phyloP scores from a whole-genome alignment of 2,888 invertebrate species.

The Mythimna pallens region DNA sequence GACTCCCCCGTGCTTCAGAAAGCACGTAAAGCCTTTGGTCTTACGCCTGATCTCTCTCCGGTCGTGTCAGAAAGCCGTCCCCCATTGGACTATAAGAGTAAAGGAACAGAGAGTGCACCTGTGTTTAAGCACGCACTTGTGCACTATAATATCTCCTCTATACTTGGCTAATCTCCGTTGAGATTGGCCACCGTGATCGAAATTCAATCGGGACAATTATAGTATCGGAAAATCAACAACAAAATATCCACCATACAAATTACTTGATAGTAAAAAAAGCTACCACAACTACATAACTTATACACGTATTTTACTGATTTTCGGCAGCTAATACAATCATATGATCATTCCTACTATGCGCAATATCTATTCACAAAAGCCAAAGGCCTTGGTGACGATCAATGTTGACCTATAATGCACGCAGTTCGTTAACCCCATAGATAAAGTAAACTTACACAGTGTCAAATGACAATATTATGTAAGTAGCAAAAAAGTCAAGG shows the following conservation, averaged over 20 bases:
- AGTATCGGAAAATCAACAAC: not conserved
- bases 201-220: no score
- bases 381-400: not conserved
- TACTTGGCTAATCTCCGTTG: no score
- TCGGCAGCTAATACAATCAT: not conserved
- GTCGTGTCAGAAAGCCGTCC: no score
- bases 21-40: no score
- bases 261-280: no score
- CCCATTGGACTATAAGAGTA: no score
- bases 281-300: not conserved
- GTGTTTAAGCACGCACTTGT: no score
- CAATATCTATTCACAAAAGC: slow-evolving; percentile 11
- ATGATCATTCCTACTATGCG: not conserved
- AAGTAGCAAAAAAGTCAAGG: slow-evolving; percentile 19
- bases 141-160: no score
- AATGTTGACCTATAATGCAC: slow-evolving; percentile 4
- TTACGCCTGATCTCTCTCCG: no score
- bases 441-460: not conserved
- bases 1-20: no score
- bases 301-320: not conserved
- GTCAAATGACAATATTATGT: slow-evolving; percentile 7
- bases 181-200: no score
- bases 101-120: no score
- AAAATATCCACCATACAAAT: not conserved
- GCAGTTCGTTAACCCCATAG: slow-evolving; percentile 22